phyloP scores from a whole-genome alignment of 2,888 invertebrate genomes.

The Syrista parreyssii region DNA sequence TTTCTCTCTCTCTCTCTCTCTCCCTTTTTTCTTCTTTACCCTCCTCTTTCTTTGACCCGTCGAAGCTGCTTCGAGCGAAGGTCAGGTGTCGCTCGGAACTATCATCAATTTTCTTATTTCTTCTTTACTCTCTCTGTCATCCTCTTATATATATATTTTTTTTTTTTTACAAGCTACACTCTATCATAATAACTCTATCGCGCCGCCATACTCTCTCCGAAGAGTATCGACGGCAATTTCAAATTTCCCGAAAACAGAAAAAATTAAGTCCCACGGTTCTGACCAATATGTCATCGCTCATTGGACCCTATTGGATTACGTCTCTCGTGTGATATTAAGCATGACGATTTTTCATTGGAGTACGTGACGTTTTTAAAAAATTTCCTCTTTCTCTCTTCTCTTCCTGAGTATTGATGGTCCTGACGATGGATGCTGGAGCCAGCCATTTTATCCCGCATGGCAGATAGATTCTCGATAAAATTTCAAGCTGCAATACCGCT shows the following conservation, averaged over 20 bases:
- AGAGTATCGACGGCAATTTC: background rate
- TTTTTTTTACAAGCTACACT: background rate
- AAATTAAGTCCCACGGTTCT: background rate
- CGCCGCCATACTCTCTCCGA: background rate
- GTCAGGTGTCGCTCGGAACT: constrained; percentile 22
- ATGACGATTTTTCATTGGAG: background rate
- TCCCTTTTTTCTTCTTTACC: background rate
- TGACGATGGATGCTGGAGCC: background rate
- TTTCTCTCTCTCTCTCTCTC: background rate
- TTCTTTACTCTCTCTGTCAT: background rate
- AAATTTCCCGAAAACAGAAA: background rate
- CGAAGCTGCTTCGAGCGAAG: constrained; percentile 25
- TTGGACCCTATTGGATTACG: background rate
- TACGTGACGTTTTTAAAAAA: background rate
- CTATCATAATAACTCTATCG: background rate
- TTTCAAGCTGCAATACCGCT: background rate
- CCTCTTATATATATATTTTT: background rate
- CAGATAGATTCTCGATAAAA: background rate
- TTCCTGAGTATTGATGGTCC: background rate
- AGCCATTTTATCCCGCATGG: background rate
- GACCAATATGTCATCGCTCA: background rate
- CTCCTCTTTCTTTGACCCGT: constrained; percentile 18
- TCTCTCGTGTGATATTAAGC: background rate
- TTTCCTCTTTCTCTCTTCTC: background rate
- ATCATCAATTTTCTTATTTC: background rate